phyloP scores from a whole-genome alignment of 2,113 vertebrate genomes.

The Grus americana region DNA sequence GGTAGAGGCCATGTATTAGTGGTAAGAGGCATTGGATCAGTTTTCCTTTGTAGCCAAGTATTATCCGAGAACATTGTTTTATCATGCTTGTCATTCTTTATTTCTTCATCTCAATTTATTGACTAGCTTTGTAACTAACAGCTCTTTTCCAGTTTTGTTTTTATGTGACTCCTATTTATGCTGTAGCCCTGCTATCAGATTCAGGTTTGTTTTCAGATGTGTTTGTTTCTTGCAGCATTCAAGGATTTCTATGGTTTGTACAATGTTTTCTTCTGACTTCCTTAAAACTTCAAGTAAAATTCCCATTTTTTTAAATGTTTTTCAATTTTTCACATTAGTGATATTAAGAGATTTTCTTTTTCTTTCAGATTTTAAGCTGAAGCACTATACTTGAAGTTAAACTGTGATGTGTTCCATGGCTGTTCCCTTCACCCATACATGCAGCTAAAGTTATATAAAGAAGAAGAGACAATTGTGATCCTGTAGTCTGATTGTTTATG shows the following conservation, averaged over 20 bases:
- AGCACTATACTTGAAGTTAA: neutral
- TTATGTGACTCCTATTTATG: neutral
- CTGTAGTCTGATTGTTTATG: neutral
- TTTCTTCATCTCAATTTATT: neutral
- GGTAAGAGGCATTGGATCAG: neutral
- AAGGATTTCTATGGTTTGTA: neutral
- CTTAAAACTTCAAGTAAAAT: neutral
- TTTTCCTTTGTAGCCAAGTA: neutral
- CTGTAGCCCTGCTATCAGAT: neutral
- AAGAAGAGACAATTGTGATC: neutral
- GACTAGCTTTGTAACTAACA: neutral
- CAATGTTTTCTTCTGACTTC: neutral
- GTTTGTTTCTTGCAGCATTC: neutral
- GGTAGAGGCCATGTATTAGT: neutral
- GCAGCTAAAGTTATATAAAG: neutral
- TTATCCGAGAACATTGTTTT: neutral
- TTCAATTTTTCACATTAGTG: neutral
- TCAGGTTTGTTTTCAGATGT: neutral
- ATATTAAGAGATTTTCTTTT: neutral
- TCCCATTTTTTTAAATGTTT: fast-evolving
- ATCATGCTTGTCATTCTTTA: neutral
- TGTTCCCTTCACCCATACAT: neutral
- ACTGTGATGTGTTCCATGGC: neutral
- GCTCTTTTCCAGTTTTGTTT: neutral
- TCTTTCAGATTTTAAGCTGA: neutral